phyloP scores from a whole-genome alignment of 2,888 invertebrate genomes.

The Ptychoptera albimana region DNA sequence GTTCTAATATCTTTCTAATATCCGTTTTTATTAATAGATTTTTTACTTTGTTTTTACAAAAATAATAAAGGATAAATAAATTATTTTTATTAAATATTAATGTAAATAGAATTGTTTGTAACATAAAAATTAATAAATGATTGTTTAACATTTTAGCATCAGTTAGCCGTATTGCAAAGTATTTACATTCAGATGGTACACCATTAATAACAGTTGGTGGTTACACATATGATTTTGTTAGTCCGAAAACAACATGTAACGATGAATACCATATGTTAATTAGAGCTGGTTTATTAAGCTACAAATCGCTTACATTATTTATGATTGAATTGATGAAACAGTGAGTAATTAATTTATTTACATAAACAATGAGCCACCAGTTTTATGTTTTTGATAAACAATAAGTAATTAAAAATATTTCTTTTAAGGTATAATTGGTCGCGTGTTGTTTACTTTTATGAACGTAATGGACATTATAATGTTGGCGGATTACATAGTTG shows the following conservation, averaged over 20 bases:
- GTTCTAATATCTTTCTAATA: no score
- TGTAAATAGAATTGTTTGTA: no score
- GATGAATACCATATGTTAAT: conserved; percentile 69
- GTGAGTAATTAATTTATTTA: conserved; percentile 40
- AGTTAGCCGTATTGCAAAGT: conserved; percentile 63
- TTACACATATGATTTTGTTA: conserved; percentile 61
- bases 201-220: conserved; percentile 71
- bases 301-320: conserved; percentile 53
- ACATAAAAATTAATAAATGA: no score
- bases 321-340: conserved; percentile 50
- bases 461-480: conserved; percentile 49
- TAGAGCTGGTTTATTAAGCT: conserved; percentile 55
- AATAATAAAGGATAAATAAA: no score
- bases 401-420: no score
- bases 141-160: conserved; percentile 44
- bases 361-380: not conserved
- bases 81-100: no score
- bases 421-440: conserved; percentile 65
- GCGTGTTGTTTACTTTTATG: conserved; percentile 57
- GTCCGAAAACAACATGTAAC: conserved; percentile 46
- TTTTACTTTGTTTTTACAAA: no score
- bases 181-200: conserved; percentile 51
- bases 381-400: no score
- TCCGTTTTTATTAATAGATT: no score
- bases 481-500: conserved; percentile 59